A percentile compares a stretch with the other conserved stretches of the same genome.
Evolutionary conservation across 2,797 vertebrate genomes (phyloP).

Genomic region (Centropyge bicolor): DNA sequence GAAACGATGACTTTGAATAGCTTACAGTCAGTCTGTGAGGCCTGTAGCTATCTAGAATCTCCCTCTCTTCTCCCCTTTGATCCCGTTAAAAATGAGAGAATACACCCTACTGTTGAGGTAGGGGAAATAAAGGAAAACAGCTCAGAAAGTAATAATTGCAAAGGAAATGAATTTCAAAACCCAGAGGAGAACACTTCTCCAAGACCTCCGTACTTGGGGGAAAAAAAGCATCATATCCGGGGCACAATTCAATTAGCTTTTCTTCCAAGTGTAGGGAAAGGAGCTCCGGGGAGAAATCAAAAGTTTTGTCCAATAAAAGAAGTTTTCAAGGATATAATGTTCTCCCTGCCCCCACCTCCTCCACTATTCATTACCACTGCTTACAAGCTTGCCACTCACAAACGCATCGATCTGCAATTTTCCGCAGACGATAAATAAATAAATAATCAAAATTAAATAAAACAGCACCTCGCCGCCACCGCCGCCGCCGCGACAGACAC

Average conservation of each 20-base stretch:
- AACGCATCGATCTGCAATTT: slow-evolving; percentile 65
- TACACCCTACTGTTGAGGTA: slow-evolving; percentile 55
- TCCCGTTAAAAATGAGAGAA: slow-evolving; percentile 62
- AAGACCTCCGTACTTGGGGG: slow-evolving; percentile 61
- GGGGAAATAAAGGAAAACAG: slow-evolving; percentile 75
- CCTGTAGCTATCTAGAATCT: slow-evolving; percentile 53
- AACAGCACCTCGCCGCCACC: slow-evolving; percentile 46
- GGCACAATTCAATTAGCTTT: slow-evolving; percentile 81
- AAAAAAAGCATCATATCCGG: slow-evolving; percentile 65
- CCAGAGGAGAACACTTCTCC: slow-evolving; percentile 71
- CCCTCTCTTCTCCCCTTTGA: slow-evolving; percentile 54
- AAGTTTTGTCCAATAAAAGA: slow-evolving; percentile 76
- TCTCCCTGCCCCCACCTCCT: slow-evolving; percentile 38
- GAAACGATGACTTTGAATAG: slow-evolving; percentile 34
- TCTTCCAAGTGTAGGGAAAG: slow-evolving; percentile 65
- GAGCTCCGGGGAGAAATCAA: slow-evolving; percentile 77
- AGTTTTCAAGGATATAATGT: slow-evolving; percentile 71
- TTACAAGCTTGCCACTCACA: slow-evolving; percentile 64
- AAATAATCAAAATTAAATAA: slow-evolving; percentile 46
- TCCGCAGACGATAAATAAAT: slow-evolving; percentile 34
- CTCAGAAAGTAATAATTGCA: slow-evolving; percentile 77
- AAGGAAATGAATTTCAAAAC: slow-evolving; percentile 83
- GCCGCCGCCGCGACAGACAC: slow-evolving; percentile 56
- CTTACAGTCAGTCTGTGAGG: slow-evolving; percentile 34
- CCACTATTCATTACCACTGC: slow-evolving; percentile 54